Evolutionary conservation across 2,113 vertebrate species (phyloP).

Genomic region (Pionites leucogaster): DNA sequence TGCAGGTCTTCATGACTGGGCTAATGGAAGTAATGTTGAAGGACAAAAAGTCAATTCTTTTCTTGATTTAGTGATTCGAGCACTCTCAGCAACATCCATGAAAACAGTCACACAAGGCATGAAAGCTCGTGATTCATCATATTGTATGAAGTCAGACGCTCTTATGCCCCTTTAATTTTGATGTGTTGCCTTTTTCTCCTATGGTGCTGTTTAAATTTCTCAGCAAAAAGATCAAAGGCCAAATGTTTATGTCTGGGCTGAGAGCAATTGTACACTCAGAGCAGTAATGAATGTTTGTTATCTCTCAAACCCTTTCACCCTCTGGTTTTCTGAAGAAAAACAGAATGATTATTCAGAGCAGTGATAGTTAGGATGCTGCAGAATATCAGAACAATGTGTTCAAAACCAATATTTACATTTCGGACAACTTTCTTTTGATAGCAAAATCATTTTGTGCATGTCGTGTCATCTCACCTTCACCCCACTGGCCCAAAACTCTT

Average conservation of each 20-base stretch:
- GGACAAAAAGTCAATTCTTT: not conserved
- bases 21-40: not conserved
- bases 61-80: not conserved
- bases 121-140: not conserved
- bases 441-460: not conserved
- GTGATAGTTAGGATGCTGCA: not conserved
- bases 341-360: not conserved
- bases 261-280: not conserved
- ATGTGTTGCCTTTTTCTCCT: not conserved
- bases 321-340: conserved; percentile 24
- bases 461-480: not conserved
- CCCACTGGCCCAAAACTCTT: not conserved
- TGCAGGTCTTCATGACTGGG: not conserved
- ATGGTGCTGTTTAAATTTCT: conserved; percentile 15
- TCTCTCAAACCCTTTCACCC: not conserved
- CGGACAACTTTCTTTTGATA: not conserved
- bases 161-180: not conserved
- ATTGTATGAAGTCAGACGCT: not conserved
- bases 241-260: not conserved
- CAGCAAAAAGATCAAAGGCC: not conserved
- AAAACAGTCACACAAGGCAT: not conserved
- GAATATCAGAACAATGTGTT: not conserved
- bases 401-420: not conserved
- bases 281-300: conserved; percentile 32
- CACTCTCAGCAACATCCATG: not conserved